Evolutionary conservation across 2,888 invertebrate genomes (phyloP), one percentile per base, ranked within the genome.

Genomic region (Cataglyphis albicans): DNA sequence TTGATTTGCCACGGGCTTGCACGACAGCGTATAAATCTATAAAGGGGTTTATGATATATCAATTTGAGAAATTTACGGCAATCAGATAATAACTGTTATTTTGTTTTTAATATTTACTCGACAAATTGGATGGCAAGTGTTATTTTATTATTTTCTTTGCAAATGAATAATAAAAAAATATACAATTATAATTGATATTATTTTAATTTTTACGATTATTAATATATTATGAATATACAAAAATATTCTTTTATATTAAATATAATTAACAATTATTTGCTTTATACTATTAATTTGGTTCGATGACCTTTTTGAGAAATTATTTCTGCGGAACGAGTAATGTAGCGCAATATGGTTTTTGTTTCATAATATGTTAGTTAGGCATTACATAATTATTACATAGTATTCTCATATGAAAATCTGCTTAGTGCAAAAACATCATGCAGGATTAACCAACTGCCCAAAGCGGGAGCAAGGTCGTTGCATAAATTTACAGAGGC

Each of bases 401-500:
- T 67, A 67, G 67, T 48, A 67, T 29, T 70, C 35, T 70, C 59
- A 18, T 25, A n/a, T 44, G 78, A 80, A 59, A 80, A 80, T 72
- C 59, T 70, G 72, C 44, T 80, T 72, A 44, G 78, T 59, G 29
- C 72, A 80, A 80, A 80, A 80, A 80, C 72, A 80, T 68, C 38
- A 67, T 70, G 32, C 68, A 25, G 44, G 44, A 80, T 80, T 72
- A 80, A 64, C 70, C 57, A 59, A 70, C 72, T 68, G 44, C 35
- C 59, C 70, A 57, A 59, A 68, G 78, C 78, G 59, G 44, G 78
- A 80, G 59, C 78, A 80, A 80, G 78, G 72, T 72, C 78, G 78
- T 80, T 80, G 78, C 78, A 80, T 80, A 80, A 80, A 80, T 80
- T 80, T 70, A 80, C 72, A 32, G 72, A 70, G 78, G 78, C 59